Evolutionary conservation across 92 coral and sea anemone genomes (phyloP).

Genomic region (Siderastrea siderea): DNA sequence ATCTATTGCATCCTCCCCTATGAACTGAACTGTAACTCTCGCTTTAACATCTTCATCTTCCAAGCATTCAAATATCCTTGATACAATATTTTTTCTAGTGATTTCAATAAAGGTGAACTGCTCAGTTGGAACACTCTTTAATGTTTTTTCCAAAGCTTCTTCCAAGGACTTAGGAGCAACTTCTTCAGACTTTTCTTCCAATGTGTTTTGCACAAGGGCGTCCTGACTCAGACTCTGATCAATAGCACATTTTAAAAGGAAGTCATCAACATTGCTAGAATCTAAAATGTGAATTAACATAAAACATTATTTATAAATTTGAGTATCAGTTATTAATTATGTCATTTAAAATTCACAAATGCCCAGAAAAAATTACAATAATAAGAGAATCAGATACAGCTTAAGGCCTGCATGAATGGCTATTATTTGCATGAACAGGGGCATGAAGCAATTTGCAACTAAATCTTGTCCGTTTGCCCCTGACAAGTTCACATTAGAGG

Average conservation of each 20-base stretch:
- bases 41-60: constrained; percentile 24
- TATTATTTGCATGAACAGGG: no score
- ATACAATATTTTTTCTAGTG: constrained; percentile 52
- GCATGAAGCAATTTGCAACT: no score
- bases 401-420: no score
- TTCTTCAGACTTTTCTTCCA: neutral
- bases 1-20: constrained; percentile 73
- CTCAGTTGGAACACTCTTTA: constrained; percentile 46
- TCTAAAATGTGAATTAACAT: neutral
- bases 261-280: constrained; percentile 43
- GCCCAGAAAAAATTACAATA: no score
- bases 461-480: no score
- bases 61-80: constrained; percentile 49
- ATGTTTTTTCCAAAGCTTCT: constrained; percentile 44
- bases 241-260: constrained; percentile 44
- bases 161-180: constrained; percentile 44
- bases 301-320: no score
- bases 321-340: no score
- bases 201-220: neutral
- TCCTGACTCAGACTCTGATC: constrained; percentile 42
- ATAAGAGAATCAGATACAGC: no score
- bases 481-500: no score
- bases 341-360: no score
- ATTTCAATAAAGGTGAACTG: constrained; percentile 64
- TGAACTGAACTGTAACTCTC: constrained; percentile 52